Evolutionary conservation across 2,113 vertebrate genomes (phyloP).

Genomic region (Pitta sordida): DNA sequence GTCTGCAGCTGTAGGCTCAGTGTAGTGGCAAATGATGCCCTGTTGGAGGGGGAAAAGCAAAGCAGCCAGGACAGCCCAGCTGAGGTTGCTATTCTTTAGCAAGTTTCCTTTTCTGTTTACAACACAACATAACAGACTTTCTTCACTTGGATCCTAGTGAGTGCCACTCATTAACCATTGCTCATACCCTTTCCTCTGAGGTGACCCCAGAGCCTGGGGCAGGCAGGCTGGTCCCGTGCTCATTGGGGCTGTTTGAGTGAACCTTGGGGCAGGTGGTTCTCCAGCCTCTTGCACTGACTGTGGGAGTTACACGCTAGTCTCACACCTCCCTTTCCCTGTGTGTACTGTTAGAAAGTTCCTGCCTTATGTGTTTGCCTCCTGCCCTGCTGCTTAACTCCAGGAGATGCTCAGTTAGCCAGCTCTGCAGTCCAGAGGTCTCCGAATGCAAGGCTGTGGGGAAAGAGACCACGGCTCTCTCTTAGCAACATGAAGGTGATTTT

Average conservation of each 20-base stretch:
- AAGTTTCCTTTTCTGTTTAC: background rate
- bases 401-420: background rate
- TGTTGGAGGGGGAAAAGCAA: background rate
- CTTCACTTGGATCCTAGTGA: background rate
- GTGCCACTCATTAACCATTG: background rate
- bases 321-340: background rate
- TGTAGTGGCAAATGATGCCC: constrained; percentile 13
- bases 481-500: background rate
- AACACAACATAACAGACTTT: background rate
- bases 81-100: background rate
- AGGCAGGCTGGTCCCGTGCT: background rate
- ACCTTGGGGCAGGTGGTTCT: background rate
- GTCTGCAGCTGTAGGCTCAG: background rate
- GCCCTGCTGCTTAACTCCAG: rapidly evolving
- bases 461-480: background rate
- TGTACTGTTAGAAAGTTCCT: background rate
- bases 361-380: background rate
- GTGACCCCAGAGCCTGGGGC: background rate
- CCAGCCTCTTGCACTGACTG: background rate
- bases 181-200: background rate
- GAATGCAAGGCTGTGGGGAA: background rate
- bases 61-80: background rate
- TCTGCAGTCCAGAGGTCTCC: background rate
- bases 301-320: background rate
- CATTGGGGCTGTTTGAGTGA: background rate